phyloP scores from a whole-genome alignment of 2,797 vertebrate species.

The Myotis pilosus region DNA sequence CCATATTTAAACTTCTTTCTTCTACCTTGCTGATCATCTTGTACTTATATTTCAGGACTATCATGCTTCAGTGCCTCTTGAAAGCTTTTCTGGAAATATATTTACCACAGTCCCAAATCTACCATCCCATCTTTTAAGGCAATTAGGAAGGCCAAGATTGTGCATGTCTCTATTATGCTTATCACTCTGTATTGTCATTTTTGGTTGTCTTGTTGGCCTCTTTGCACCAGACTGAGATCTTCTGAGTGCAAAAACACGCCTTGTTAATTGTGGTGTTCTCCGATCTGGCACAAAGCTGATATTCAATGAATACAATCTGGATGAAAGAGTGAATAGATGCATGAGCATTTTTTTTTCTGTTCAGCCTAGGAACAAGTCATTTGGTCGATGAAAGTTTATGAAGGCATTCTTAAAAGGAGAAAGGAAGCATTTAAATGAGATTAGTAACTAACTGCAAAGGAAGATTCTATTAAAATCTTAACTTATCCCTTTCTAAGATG shows the following conservation, averaged over 20 bases:
- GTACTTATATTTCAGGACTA: neutral
- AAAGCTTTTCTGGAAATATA: neutral
- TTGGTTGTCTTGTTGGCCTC: neutral
- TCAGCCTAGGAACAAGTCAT: conserved; percentile 13
- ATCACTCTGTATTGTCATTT: neutral
- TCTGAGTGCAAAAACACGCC: neutral
- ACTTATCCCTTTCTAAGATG: neutral
- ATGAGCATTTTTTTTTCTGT: conserved; percentile 23
- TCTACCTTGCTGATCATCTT: neutral
- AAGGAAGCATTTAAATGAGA: conserved; percentile 24
- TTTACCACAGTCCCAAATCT: neutral
- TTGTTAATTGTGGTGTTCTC: neutral
- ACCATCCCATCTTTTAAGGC: neutral
- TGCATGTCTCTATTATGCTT: neutral
- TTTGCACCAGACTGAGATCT: neutral
- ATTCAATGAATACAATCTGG: neutral
- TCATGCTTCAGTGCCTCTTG: neutral
- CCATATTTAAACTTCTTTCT: neutral
- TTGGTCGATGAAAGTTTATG: conserved; percentile 7
- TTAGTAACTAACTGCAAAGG: conserved; percentile 3
- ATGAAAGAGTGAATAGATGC: conserved; percentile 49
- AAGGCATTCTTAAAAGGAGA: conserved; percentile 1
- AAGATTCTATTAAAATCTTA: neutral
- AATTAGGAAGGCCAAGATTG: neutral
- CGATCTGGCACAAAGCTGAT: neutral